A percentile compares a stretch with the other conserved stretches of the same genome.
Evolutionary conservation across 2,888 invertebrate genomes (phyloP).

Genomic region (Temnothorax rugatulus): DNA sequence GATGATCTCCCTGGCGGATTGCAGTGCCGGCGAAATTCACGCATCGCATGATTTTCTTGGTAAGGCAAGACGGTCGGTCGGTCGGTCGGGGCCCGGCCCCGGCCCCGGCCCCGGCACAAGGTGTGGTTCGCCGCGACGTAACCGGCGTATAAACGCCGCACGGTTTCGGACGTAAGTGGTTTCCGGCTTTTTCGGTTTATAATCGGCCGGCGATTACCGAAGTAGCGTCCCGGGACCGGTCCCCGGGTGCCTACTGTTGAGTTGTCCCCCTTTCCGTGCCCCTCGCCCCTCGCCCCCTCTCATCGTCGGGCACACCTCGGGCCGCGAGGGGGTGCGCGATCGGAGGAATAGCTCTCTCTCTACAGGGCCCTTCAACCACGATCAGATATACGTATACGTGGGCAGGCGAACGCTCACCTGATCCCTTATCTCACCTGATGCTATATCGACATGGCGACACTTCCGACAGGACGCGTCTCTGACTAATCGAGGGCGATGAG

Average conservation of each 20-base stretch:
- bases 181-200: slow-evolving; percentile 86
- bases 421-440: slow-evolving; percentile 65
- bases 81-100: slow-evolving; percentile 4
- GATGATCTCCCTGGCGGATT: slow-evolving; percentile 4
- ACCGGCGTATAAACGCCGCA: slow-evolving; percentile 79
- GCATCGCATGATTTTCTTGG: slow-evolving; percentile 54
- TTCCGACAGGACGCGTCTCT: slow-evolving; percentile 67
- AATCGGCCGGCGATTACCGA: slow-evolving; percentile 83
- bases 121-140: slow-evolving; percentile 76
- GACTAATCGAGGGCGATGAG: slow-evolving; percentile 70
- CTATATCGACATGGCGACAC: slow-evolving; percentile 60
- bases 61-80: slow-evolving; percentile 42
- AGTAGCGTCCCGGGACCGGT: slow-evolving; percentile 82
- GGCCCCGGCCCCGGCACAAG: slow-evolving; percentile 55
- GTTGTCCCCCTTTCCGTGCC: slow-evolving; percentile 69
- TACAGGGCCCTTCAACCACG: slow-evolving; percentile 76
- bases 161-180: slow-evolving; percentile 83
- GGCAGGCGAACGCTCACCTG: slow-evolving; percentile 63
- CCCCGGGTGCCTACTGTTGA: slow-evolving; percentile 83
- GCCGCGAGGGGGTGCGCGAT: slow-evolving; percentile 78
- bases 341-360: slow-evolving; percentile 76
- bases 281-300: not conserved
- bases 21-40: slow-evolving; percentile 43
- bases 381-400: slow-evolving; percentile 69
- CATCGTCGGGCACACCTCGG: slow-evolving; percentile 58